phyloP scores from a whole-genome alignment of 2,888 invertebrate species.

The Fragum sueziense region DNA sequence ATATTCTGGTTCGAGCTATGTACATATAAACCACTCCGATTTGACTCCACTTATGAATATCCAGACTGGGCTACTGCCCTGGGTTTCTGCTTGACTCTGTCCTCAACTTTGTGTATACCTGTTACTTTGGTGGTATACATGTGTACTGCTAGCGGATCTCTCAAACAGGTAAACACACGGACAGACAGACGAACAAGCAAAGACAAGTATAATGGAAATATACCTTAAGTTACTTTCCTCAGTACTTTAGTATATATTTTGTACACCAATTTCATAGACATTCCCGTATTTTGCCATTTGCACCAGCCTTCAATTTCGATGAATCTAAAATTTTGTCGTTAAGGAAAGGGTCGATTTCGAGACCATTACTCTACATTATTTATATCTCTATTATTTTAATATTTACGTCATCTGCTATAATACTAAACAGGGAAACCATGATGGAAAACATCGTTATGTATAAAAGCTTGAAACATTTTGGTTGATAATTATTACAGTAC shows the following conservation, averaged over 20 bases:
- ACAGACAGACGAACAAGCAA: too few species aligned
- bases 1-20: constrained; percentile 40
- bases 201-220: background rate
- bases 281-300: background rate
- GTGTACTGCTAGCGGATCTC: constrained; percentile 17
- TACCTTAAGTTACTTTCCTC: background rate
- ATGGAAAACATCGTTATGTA: too few species aligned
- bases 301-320: background rate
- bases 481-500: too few species aligned
- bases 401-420: too few species aligned
- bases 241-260: background rate
- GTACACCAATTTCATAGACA: background rate
- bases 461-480: too few species aligned
- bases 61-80: constrained; percentile 38
- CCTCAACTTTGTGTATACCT: constrained; percentile 43
- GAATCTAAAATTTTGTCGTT: background rate
- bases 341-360: background rate
- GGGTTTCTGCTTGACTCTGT: constrained; percentile 28
- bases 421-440: too few species aligned
- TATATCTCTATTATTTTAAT: too few species aligned
- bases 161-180: constrained; percentile 26
- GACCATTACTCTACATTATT: too few species aligned
- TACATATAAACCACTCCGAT: constrained; percentile 32
- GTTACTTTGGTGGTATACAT: background rate
- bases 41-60: constrained; percentile 28